phyloP scores from a whole-genome alignment of 2,888 invertebrate genomes.

The Rotaria sp. region DNA sequence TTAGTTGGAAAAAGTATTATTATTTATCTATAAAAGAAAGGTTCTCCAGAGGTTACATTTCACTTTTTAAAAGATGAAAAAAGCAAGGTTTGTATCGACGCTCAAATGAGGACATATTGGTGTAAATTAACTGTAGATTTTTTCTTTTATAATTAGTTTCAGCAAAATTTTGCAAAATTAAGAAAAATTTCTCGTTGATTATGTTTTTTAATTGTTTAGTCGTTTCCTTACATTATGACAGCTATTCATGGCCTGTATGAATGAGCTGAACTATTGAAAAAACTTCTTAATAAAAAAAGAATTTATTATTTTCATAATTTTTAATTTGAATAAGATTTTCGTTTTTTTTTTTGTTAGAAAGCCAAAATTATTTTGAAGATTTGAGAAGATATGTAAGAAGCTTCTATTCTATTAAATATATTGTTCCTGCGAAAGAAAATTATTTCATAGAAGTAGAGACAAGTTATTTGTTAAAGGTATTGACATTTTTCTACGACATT shows the following conservation, averaged over 20 bases:
- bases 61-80: constrained; percentile 98
- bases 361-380: too few species aligned
- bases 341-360: too few species aligned
- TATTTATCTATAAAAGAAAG: constrained; percentile 94
- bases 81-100: constrained; percentile 84
- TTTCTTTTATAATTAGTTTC: constrained; percentile 94
- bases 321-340: constrained; percentile 61
- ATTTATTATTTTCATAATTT: too few species aligned
- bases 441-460: too few species aligned
- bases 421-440: too few species aligned
- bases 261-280: constrained; percentile 68
- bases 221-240: constrained; percentile 83
- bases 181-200: constrained; percentile 63
- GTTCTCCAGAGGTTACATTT: constrained; percentile 93
- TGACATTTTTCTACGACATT: too few species aligned
- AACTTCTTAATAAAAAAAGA: constrained; percentile 42
- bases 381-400: too few species aligned
- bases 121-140: constrained; percentile 69
- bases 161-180: constrained; percentile 89
- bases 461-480: too few species aligned
- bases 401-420: too few species aligned
- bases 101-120: constrained; percentile 97
- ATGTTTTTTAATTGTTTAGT: constrained; percentile 46
- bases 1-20: constrained; percentile 97
- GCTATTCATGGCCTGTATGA: constrained; percentile 78